Base-by-base conservation (phyloP, 2,797 vertebrate genomes). In the Sebastes flavidus region DNA sequence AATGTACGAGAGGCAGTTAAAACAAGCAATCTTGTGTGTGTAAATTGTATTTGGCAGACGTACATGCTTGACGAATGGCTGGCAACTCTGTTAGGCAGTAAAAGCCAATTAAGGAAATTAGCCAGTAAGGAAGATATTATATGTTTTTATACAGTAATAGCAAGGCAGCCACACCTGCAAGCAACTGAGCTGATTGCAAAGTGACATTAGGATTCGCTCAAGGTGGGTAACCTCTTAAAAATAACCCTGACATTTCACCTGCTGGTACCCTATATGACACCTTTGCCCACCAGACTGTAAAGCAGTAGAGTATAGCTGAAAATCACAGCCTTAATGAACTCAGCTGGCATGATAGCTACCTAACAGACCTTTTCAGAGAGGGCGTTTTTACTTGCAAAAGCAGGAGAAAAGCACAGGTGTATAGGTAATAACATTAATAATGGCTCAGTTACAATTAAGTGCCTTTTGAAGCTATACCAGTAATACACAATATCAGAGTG, bases 81-180 rank as follows among this genome's bases (percentile, higher is more conserved):
- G 73, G n/a, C 60, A 82, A 54, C 27, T 70, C 32, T 52, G 71
- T 77, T 27, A 24, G 52, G 42, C 52, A 80, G 70, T 61, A 77
- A 86, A 89, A 77, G 56, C 49, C 55, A 73, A 85, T 78, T 80
- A 82, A 56, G 32, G 42, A 75, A 84, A 83, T 77, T 58, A 82
- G 58, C 14, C 30, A 36, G 49, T 24, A 5, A 82, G 52, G 38
- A 32, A 65, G 72, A 46, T 55, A 38, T 62, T 24, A 63, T 55
- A 60, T 56, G 58, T 54, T 62, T n/a, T 74, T 46, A 54, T 59
- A 13, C 13, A 1, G 29, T 24, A 56, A 80, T 14, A 63, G 52
- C 20, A 36, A 70, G 27, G n/a, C 36, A 72, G 52, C 30, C 54
- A 83, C 38, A 73, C 49, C 38, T 77, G 72, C 29, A 42, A 14